A percentile compares a stretch with the other conserved stretches of the same genome.
phyloP scores from a whole-genome alignment of 2,113 vertebrate genomes.

The Psilopsiagon aymara region DNA sequence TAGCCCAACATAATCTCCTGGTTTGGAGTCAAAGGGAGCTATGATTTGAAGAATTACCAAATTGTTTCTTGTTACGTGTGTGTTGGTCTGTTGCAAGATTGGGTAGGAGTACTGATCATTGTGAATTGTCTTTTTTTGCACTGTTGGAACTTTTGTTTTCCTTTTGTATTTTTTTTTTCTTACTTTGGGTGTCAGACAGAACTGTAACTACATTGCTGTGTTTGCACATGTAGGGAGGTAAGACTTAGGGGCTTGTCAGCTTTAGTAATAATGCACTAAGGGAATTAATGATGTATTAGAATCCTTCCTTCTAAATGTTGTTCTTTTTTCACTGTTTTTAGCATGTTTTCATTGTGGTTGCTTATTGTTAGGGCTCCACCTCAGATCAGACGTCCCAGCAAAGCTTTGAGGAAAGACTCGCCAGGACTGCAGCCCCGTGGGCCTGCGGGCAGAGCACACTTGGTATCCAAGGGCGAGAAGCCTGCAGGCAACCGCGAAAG shows the following conservation, averaged over 20 bases:
- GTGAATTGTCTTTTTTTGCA: neutral
- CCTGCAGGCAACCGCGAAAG: conserved; percentile 74
- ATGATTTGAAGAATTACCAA: neutral
- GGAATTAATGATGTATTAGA: neutral
- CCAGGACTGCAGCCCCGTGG: conserved; percentile 85
- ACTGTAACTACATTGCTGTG: neutral
- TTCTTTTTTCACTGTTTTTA: neutral
- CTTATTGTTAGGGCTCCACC: conserved; percentile 79
- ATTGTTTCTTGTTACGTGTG: neutral
- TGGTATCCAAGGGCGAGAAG: conserved; percentile 80
- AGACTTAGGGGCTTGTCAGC: neutral
- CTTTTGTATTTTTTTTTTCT: neutral
- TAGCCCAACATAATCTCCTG: neutral
- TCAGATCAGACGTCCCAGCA: conserved; percentile 86
- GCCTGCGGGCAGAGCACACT: conserved; percentile 78
- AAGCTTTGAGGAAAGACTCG: conserved; percentile 86
- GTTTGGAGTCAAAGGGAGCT: neutral
- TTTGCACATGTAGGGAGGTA: neutral
- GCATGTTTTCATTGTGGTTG: conserved; percentile 19
- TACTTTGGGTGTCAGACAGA: neutral
- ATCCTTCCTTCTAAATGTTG: neutral
- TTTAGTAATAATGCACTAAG: neutral
- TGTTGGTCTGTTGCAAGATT: neutral
- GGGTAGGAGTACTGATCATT: neutral
- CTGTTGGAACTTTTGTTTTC: neutral